Base-by-base conservation (phyloP, 64 coral and sea anemone species). In the Acropora yongei region DNA sequence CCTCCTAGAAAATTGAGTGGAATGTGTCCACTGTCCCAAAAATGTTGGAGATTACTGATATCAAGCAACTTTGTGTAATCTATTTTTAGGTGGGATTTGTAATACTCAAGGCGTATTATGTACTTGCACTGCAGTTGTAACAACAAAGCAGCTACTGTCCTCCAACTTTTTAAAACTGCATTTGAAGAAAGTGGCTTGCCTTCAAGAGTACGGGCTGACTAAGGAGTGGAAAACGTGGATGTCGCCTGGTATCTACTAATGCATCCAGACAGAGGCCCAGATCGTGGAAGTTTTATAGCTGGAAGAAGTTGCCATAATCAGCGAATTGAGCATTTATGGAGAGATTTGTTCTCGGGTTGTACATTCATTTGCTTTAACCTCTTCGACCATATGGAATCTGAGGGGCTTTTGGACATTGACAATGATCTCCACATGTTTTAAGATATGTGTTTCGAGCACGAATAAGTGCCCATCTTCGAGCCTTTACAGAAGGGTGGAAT, bases 61-160 rank as follows among this genome's bases (percentile, higher is more conserved):
- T 30, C 30, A 30, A 30, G 30, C 30, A 30, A 30, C 30, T 30
- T 30, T 30, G 30, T 30, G 30, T 30, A 30, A 30, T 30, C 30
- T 30, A 30, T 30, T 30, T 30, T 30, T 30, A 30, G 30, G 30
- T 30, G 30, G 30, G 30, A 30, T 30, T 30, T 30, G 30, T 30
- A 30, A 30, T 78, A 78, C 18, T 49, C 44, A 44, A 78, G 76
- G 17, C 47, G 49, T 49, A 78, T 78, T 12, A 78, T 78, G 76
- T 78, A 78, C 49, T 12, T 78, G 12, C 2, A 46, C 9, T 78
- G 76, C 8, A 78, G 76, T 78, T 49, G 44, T 12, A 78, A 78
- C 45, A 78, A 78, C 76, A 78, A 78, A 46, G 76, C 76, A 78
- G 17, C 12, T 12, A 78, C 76, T 78, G 76, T 48, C 2, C 49